Percentiles rank a stretch among this genome's conserved stretches.
Evolutionary conservation across 2,888 invertebrate genomes (phyloP).

Genomic region (Eristalinus sepulchralis): DNA sequence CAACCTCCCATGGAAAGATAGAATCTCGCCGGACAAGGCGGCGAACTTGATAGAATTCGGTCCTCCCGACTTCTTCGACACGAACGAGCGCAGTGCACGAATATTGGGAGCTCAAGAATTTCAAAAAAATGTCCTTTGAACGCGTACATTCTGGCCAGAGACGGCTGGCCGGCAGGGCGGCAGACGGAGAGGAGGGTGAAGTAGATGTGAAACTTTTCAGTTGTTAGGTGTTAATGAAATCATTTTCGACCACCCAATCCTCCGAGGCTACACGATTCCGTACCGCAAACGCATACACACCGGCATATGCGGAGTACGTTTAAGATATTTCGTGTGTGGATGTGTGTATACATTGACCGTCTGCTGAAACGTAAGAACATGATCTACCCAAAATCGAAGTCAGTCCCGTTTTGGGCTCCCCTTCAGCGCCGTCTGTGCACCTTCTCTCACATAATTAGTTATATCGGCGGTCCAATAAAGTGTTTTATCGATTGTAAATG

Average conservation of each 20-base stretch:
- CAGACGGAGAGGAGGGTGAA: neutral
- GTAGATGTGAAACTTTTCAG: constrained; percentile 70
- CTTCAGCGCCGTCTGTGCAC: constrained; percentile 2
- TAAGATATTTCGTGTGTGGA: neutral
- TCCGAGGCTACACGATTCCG: constrained; percentile 72
- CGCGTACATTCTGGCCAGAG: neutral
- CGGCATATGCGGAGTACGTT: constrained; percentile 24
- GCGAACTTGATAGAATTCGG: constrained; percentile 73
- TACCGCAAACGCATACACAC: constrained; percentile 59
- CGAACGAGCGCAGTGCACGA: constrained; percentile 41
- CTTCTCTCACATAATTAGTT: constrained; percentile 70
- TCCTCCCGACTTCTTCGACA: constrained; percentile 54
- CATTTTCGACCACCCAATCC: constrained; percentile 80
- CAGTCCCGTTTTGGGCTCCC: constrained; percentile 42
- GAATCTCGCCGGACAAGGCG: constrained; percentile 75
- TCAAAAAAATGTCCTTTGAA: constrained; percentile 56
- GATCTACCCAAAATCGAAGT: constrained; percentile 57
- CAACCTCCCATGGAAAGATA: constrained; percentile 78
- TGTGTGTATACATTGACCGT: constrained; percentile 14
- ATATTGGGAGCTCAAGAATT: constrained; percentile 44
- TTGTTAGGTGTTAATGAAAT: constrained; percentile 81
- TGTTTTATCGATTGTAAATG: constrained; percentile 73
- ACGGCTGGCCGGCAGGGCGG: constrained; percentile 4
- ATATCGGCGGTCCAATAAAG: constrained; percentile 72
- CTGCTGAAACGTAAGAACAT: constrained; percentile 44